Base-by-base conservation (phyloP, 2,113 vertebrate species). In the Chlamydotis undulata region DNA sequence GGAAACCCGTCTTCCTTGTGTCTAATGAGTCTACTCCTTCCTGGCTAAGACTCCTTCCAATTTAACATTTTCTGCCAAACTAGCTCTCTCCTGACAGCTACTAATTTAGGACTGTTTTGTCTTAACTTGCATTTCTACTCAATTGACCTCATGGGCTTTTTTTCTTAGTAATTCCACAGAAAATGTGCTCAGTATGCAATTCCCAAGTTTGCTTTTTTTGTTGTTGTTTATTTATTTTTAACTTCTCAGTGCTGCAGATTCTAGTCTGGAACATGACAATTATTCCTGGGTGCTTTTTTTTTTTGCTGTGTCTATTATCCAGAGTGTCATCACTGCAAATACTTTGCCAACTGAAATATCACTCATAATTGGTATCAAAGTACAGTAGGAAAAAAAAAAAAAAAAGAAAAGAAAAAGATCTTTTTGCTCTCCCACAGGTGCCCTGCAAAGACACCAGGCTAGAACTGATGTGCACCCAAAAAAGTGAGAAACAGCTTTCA, bases 61-160 rank as follows among this genome's bases (percentile, higher is more conserved):
- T 56, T 45, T 14, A 87, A 37, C 56, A 37, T 81, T 47, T 87
- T 41, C 81, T 95, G 95, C 96, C 96, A 96, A 96, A 82, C 56
- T n/a, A 57, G 37, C 59, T 68, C 79, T 84, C 90, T 93, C 64
- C 79, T 94, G 90, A 96, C 87, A 91, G 81, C 90, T 93, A 29
- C 94, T 91, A 78, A 93, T 94, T 95, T 82, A 94, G 87, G 67
- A 37, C 47, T 78, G 84, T 33, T 95, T 92, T 93, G 95, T 67
- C 81, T 89, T 63, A 91, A 96, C 92, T 94, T 2, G 33, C 64
- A 74, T 87, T 95, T 95, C 84, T 78, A 47, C 77, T 94, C 84
- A 68, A 41, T 78, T 79, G 84, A 93, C 90, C 96, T 87, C 81
- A 41, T 28, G 22, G 87, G 73, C 56, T 94, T 82, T 45, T 45